These are phyloP conservation scores for Botia almorhae DNA, from an alignment of 2,797 vertebrate genomes.

Conservation along the genomic window DNA sequence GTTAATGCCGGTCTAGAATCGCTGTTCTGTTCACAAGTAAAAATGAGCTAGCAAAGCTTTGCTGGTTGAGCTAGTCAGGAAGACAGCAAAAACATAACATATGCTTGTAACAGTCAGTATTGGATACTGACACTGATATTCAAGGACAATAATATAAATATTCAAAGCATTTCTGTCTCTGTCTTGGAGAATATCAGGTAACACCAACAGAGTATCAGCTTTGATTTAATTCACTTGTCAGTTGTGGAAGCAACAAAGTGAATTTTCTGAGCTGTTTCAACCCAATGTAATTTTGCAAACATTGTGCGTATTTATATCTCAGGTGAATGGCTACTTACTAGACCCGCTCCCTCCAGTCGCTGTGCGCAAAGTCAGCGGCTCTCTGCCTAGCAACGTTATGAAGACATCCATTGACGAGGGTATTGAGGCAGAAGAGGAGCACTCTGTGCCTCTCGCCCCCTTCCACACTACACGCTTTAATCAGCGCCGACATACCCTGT, in stretches of 20 bases:
- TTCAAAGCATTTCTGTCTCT: not conserved
- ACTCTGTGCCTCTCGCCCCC: conserved; percentile 80
- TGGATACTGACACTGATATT: not conserved
- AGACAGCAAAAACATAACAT: too few species aligned
- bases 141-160: not conserved
- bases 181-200: not conserved
- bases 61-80: too few species aligned
- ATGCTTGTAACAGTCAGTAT: not conserved
- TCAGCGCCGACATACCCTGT: conserved; percentile 91
- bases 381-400: conserved; percentile 93
- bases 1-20: too few species aligned
- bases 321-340: conserved; percentile 95
- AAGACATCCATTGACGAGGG: conserved; percentile 97
- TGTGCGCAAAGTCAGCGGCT: conserved; percentile 89
- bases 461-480: conserved; percentile 88
- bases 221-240: conserved; percentile 10
- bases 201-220: not conserved
- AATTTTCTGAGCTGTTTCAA: conserved; percentile 24
- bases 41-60: too few species aligned
- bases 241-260: not conserved
- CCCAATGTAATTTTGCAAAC: conserved; percentile 12
- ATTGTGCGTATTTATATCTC: not conserved
- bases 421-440: conserved; percentile 89
- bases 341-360: conserved; percentile 86
- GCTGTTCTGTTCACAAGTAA: too few species aligned